A percentile compares a stretch with the other conserved stretches of the same genome.
Evolutionary conservation across 1,140 invertebrate species (phyloP).

Genomic region (Druon quercuslanigerum): DNA sequence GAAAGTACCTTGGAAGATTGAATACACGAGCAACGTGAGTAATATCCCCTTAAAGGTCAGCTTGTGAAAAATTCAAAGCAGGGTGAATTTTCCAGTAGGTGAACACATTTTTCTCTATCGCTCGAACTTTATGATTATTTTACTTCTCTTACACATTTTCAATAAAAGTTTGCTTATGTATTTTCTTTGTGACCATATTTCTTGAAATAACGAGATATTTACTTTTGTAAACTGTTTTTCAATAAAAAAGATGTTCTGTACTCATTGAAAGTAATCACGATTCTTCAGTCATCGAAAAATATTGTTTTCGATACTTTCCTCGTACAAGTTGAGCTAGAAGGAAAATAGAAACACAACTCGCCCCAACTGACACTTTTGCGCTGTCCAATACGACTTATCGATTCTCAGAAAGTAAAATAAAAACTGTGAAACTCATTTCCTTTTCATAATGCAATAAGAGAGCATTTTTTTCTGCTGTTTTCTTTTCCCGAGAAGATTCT

Average conservation of each 20-base stretch:
- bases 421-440: slow-evolving; percentile 50
- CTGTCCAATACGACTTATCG: slow-evolving; percentile 34
- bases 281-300: background rate
- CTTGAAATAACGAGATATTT: background rate
- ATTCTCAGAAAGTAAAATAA: slow-evolving; percentile 34
- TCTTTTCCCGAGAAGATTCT: too few species aligned
- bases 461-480: slow-evolving; percentile 7
- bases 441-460: slow-evolving; percentile 44
- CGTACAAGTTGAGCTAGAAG: slow-evolving; percentile 37
- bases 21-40: too few species aligned
- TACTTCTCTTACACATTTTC: too few species aligned
- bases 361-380: slow-evolving; percentile 63
- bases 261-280: background rate
- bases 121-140: too few species aligned
- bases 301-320: slow-evolving; percentile 12
- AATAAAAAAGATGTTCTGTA: background rate
- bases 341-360: slow-evolving; percentile 58
- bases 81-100: too few species aligned
- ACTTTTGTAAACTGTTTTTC: background rate
- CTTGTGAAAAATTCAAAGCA: too few species aligned
- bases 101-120: too few species aligned
- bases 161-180: too few species aligned
- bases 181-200: background rate
- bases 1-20: too few species aligned
- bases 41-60: too few species aligned